Evolutionary conservation across 1,140 invertebrate genomes (phyloP).

Genomic region (Achroia grisella): DNA sequence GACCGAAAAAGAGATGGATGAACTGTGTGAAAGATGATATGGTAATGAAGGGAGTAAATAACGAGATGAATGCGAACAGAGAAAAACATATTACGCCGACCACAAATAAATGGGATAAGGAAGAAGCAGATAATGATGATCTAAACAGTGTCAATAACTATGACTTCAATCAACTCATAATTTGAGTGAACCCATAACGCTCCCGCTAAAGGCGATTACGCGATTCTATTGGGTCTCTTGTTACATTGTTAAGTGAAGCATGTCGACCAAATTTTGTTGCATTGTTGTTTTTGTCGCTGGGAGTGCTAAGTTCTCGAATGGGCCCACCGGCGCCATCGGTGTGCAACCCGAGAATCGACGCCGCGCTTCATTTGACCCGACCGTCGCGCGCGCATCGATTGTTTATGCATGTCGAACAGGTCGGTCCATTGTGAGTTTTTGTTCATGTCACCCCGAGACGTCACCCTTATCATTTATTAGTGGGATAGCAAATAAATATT

Average conservation of each 20-base stretch:
- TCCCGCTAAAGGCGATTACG: constrained; percentile 20
- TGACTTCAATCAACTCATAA: too few species aligned
- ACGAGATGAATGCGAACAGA: too few species aligned
- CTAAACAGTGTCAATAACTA: too few species aligned
- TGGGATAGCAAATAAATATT: too few species aligned
- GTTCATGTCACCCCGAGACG: constrained; percentile 4
- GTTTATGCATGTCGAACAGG: constrained; percentile 45
- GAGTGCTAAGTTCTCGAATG: constrained; percentile 49
- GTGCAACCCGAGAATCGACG: constrained; percentile 57
- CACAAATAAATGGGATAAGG: too few species aligned
- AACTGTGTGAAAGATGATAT: too few species aligned
- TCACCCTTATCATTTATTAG: constrained; percentile 1
- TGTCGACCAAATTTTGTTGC: constrained; percentile 35
- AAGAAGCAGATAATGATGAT: too few species aligned
- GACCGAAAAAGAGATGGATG: too few species aligned
- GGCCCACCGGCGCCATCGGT: constrained; percentile 49
- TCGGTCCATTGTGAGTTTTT: constrained; percentile 15
- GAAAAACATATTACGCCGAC: too few species aligned
- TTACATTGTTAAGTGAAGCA: constrained; percentile 48
- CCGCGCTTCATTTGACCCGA: constrained; percentile 55
- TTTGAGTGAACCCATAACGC: too few species aligned
- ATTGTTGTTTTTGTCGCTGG: constrained; percentile 50
- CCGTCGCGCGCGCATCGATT: constrained; percentile 18
- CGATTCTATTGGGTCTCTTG: constrained; percentile 40
- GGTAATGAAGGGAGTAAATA: too few species aligned